Evolutionary conservation across 1,140 invertebrate genomes (phyloP).

Genomic region (Phymorhynchus buccinoides): DNA sequence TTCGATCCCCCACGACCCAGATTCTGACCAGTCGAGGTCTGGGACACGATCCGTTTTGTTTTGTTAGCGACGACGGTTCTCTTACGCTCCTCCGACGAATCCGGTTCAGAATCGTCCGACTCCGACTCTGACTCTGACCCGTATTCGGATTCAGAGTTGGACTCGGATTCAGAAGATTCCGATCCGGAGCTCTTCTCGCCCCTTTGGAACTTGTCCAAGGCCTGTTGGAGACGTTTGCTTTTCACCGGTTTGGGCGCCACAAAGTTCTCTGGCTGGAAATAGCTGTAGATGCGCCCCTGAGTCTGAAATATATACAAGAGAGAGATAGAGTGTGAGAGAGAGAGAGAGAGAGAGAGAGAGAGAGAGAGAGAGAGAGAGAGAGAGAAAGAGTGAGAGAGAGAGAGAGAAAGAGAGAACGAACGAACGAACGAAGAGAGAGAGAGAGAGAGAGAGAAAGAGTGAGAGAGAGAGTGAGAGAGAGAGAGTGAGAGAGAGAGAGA

Average conservation of each 20-base stretch:
- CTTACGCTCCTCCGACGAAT: conserved; percentile 8
- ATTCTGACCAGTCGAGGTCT: background rate
- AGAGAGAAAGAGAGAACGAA: no score
- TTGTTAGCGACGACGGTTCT: conserved; percentile 21
- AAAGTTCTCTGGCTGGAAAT: conserved; percentile 59
- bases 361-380: background rate
- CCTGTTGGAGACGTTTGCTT: conserved; percentile 57
- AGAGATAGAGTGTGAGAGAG: background rate
- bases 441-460: background rate
- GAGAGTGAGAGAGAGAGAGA: background rate
- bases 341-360: background rate
- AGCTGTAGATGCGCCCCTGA: conserved; percentile 58
- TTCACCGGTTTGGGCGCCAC: conserved; percentile 47
- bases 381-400: no score
- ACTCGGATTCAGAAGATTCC: background rate
- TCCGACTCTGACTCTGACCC: background rate
- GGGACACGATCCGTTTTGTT: background rate
- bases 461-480: background rate
- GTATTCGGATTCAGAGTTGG: conserved; percentile 14
- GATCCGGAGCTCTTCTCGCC: background rate
- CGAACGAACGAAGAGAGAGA: background rate
- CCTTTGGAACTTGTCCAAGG: conserved; percentile 46
- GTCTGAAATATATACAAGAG: conserved; percentile 47
- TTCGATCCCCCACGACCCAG: background rate
- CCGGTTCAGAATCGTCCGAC: conserved; percentile 5